A percentile compares a stretch with the other conserved stretches of the same genome.
Conservation (phyloP, 1,140 invertebrate genomes). For the Belonocnema kinseyi region DNA sequence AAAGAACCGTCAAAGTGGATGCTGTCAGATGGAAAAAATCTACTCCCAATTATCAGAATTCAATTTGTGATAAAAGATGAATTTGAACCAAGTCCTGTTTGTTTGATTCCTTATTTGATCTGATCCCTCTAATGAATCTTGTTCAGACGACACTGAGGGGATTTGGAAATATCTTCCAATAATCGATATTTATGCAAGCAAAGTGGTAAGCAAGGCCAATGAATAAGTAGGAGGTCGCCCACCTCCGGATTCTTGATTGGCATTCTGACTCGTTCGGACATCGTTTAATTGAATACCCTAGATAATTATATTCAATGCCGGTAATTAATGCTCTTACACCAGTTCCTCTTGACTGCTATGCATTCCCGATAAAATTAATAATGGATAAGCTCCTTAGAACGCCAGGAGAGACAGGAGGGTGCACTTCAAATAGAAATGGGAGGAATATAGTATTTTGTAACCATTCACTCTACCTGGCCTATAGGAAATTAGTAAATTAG, state of each 20-base stretch:
- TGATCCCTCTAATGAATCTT: too few relatives aligned
- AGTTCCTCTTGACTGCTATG: conserved; percentile 34
- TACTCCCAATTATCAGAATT: too few relatives aligned
- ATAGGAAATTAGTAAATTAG: too few relatives aligned
- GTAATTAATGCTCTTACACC: conserved; percentile 39
- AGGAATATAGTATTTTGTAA: background rate
- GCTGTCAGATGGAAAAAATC: background rate
- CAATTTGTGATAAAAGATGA: too few relatives aligned
- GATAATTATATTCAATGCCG: conserved; percentile 48
- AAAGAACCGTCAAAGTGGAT: conserved; percentile 6
- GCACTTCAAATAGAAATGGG: background rate
- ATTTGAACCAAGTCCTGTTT: too few relatives aligned
- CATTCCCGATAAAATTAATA: conserved; percentile 65
- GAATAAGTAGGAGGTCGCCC: conserved; percentile 40
- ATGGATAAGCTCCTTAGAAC: conserved; percentile 61
- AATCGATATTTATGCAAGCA: conserved; percentile 22
- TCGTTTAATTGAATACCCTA: conserved; percentile 47
- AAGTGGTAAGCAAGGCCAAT: conserved; percentile 35
- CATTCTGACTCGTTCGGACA: conserved; percentile 41
- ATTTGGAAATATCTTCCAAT: background rate
- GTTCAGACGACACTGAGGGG: too few relatives aligned
- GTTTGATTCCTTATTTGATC: too few relatives aligned
- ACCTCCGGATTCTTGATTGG: conserved; percentile 39
- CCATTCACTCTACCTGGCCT: too few relatives aligned
- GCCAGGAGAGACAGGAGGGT: conserved; percentile 41